Conservation (phyloP, 2,113 vertebrate genomes). For the Cairina moschata region DNA sequence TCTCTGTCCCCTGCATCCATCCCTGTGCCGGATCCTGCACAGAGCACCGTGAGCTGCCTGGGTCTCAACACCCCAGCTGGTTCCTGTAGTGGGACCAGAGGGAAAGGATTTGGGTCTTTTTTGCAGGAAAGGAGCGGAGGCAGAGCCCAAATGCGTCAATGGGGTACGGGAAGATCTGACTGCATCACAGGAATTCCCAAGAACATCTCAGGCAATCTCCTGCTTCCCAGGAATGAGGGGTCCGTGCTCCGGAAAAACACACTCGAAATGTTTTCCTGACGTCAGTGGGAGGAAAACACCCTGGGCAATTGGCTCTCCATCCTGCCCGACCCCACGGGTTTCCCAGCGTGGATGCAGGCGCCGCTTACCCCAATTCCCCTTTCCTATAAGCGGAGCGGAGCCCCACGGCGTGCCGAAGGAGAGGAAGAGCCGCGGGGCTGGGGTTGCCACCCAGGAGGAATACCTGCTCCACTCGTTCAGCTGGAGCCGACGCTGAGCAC, state of each 20-base stretch:
- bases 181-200: background rate
- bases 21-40: background rate
- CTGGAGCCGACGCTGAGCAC: background rate
- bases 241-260: background rate
- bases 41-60: background rate
- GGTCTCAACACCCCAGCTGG: background rate
- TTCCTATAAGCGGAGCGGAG: background rate
- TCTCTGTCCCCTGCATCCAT: background rate
- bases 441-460: background rate
- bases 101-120: background rate
- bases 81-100: background rate
- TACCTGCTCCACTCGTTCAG: background rate
- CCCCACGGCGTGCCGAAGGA: accelerated
- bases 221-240: background rate
- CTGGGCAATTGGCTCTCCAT: background rate
- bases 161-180: background rate
- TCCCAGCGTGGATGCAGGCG: background rate
- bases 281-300: background rate
- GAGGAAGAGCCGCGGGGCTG: background rate
- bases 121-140: background rate
- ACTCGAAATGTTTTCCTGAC: background rate
- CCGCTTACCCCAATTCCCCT: background rate
- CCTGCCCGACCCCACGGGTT: background rate
- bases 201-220: background rate
- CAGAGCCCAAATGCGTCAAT: background rate